Conservation (phyloP, 2,888 invertebrate genomes). For the Cephus spinipes region DNA sequence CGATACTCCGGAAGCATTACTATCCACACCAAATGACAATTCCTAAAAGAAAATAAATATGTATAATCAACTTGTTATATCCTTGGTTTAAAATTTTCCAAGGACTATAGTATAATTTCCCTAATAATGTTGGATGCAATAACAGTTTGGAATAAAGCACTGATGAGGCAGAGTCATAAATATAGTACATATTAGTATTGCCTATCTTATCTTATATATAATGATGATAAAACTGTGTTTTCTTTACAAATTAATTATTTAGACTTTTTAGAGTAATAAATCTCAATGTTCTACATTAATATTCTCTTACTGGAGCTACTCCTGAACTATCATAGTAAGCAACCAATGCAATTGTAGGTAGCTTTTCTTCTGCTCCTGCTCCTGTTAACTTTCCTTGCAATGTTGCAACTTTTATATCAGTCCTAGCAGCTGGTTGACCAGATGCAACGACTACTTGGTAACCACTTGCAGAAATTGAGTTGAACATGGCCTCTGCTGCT, state of each 20-base stretch:
- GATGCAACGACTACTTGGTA: constrained; percentile 92
- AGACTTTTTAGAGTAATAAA: neutral
- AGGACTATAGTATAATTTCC: neutral
- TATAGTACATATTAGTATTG: neutral
- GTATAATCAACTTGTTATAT: constrained; percentile 12
- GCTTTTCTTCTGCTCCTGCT: constrained; percentile 75
- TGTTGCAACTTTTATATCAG: constrained; percentile 87
- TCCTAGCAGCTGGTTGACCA: constrained; percentile 76
- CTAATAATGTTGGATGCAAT: neutral
- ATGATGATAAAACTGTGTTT: neutral
- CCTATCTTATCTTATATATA: neutral
- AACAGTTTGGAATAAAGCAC: neutral
- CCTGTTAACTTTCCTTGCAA: constrained; percentile 87
- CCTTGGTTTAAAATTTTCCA: neutral
- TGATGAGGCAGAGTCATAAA: neutral
- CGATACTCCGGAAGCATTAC: constrained; percentile 92
- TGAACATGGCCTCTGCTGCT: constrained; percentile 85
- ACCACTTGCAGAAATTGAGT: constrained; percentile 92
- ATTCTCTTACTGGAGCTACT: constrained; percentile 83
- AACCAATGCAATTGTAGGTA: constrained; percentile 90
- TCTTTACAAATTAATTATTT: neutral
- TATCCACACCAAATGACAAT: constrained; percentile 89
- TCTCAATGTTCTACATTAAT: neutral
- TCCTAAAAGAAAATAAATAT: constrained; percentile 71
- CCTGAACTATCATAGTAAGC: constrained; percentile 95